Base-by-base conservation (phyloP, 2,888 invertebrate genomes). In the Lamellibrachia columna region DNA sequence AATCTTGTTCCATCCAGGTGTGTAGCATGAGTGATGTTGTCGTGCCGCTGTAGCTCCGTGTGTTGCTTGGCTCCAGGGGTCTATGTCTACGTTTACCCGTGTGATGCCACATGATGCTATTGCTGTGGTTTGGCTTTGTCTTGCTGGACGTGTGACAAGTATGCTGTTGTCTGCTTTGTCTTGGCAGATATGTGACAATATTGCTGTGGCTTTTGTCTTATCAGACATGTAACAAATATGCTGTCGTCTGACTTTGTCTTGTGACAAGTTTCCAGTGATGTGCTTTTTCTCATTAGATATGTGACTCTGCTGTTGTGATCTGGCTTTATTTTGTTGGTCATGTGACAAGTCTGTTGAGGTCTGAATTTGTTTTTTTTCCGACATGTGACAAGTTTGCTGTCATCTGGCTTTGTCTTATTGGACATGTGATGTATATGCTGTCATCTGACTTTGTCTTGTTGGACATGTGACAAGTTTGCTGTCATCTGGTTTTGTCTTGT, bases 1-100 rank as follows among this genome's bases (percentile, higher is more conserved):
- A 98, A 98, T 97, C 98, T 99, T 97, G 97, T 98, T 97, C 98
- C 98, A 98, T 93, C 94, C 91, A 94, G 94, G 94, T 94, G 28
- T 53, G 90, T 92, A 75, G 75, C 75, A 75, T 75, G 75, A 75
- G 75, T 75, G 75, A 22, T 75, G 75, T 75, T 75, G 75, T 75
- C 75, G 15, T n/a, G 11, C 60, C 40, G 40, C 40, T 40, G 40
- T 40, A 40, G 40, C 40, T 40, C 40, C 40, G 40, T 40, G 40
- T 40, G 40, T 40, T 40, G 40, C 40, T 40, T 40, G 40, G 40
- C 40, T 40, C 40, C 40, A 1, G 55, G 9, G 75, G 75, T 75
- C 15, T 75, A 22, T 22, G 75, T 75, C 75, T 40, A 40, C 40
- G 0, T 40, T 40, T 40, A 40, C 40, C 40, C 40, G 40, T 40